phyloP scores from a whole-genome alignment of 2,797 vertebrate genomes.

The Mus spretus region DNA sequence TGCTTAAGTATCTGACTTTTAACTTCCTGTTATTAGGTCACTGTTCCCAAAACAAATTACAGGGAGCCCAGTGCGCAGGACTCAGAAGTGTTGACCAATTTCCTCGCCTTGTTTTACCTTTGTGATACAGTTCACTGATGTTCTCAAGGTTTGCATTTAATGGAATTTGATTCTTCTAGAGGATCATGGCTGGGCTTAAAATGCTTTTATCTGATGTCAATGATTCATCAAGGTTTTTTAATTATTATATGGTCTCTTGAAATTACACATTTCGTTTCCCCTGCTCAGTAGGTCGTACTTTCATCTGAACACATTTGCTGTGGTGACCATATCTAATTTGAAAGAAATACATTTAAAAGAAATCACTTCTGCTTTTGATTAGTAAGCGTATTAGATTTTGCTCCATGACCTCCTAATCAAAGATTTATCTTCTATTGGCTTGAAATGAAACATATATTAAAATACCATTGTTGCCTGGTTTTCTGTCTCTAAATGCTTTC shows the following conservation, averaged over 20 bases:
- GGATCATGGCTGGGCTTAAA: conserved; percentile 48
- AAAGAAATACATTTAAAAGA: conserved; percentile 3
- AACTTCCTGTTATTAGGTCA: conserved; percentile 59
- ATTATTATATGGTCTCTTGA: conserved; percentile 63
- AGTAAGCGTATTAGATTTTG: conserved; percentile 58
- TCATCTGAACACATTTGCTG: conserved; percentile 42
- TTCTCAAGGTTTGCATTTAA: conserved; percentile 70
- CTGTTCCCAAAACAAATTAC: conserved; percentile 65
- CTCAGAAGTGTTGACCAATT: conserved; percentile 53
- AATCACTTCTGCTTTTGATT: conserved; percentile 15
- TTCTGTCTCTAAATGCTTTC: conserved; percentile 13
- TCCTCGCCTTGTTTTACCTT: conserved; percentile 65
- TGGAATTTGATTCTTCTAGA: conserved; percentile 74
- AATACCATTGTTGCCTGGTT: conserved; percentile 24
- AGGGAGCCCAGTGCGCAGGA: not conserved
- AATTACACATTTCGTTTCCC: conserved; percentile 57
- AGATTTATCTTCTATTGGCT: conserved; percentile 37
- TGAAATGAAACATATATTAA: conserved; percentile 53
- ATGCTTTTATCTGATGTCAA: conserved; percentile 73
- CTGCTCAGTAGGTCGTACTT: conserved; percentile 6
- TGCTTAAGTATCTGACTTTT: conserved; percentile 40
- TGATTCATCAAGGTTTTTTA: conserved; percentile 66
- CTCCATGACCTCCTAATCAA: conserved; percentile 15
- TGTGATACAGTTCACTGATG: conserved; percentile 69
- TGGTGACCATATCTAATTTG: conserved; percentile 53